Conservation (phyloP, 2,113 vertebrate species). For the Orientallactaga bullata region DNA sequence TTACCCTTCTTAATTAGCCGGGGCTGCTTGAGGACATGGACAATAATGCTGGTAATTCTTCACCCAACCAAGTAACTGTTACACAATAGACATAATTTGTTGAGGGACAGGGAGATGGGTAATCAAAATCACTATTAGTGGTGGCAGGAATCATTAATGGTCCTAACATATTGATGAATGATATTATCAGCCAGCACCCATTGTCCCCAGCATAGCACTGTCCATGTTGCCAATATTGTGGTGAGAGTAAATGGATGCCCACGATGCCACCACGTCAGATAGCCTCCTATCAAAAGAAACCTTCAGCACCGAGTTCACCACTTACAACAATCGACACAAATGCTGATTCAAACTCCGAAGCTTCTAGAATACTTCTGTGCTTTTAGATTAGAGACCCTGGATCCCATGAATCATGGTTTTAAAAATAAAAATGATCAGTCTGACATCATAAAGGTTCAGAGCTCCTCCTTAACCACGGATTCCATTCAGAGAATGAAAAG, state of each 20-base stretch:
- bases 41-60: neutral
- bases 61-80: neutral
- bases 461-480: neutral
- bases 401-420: too few species aligned
- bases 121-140: neutral
- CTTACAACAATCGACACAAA: neutral
- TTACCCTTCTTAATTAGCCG: conserved; percentile 78
- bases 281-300: neutral
- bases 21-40: conserved; percentile 61
- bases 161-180: neutral
- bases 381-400: neutral
- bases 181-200: neutral
- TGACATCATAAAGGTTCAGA: too few species aligned
- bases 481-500: neutral
- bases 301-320: neutral
- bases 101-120: neutral
- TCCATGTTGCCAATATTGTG: neutral
- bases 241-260: neutral
- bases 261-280: too few species aligned
- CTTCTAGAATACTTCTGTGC: neutral
- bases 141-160: neutral
- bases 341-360: neutral
- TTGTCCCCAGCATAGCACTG: neutral
- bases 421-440: too few species aligned
- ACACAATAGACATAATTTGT: neutral